phyloP scores from a whole-genome alignment of 2,888 invertebrate species.

The Sicus ferrugineus region DNA sequence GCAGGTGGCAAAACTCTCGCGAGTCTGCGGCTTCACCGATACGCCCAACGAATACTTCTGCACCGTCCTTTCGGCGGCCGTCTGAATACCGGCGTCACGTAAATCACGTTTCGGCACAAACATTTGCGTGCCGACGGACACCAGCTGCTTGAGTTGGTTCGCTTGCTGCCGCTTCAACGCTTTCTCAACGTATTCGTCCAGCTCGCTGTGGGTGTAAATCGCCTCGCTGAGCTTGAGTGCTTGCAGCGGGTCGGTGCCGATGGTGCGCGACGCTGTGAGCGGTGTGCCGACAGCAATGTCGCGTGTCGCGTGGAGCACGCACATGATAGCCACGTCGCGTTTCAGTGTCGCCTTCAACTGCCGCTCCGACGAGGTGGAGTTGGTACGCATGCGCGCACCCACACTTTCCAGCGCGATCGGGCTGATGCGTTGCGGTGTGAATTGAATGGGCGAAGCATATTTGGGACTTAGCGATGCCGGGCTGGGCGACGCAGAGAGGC shows the following conservation, averaged over 20 bases:
- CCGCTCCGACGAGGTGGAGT: conserved; percentile 48
- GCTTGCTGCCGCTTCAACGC: conserved; percentile 47
- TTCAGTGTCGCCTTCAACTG: conserved; percentile 50
- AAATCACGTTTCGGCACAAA: conserved; percentile 51
- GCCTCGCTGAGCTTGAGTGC: conserved; percentile 52
- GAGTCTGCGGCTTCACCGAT: conserved; percentile 52
- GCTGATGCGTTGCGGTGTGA: conserved; percentile 61
- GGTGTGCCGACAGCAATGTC: conserved; percentile 71
- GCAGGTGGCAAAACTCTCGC: conserved; percentile 56
- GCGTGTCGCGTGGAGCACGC: conserved; percentile 67
- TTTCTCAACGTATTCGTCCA: conserved; percentile 53
- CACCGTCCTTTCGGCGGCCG: conserved; percentile 48
- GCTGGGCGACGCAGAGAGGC: conserved; percentile 51
- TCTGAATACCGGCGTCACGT: conserved; percentile 53
- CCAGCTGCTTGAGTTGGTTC: conserved; percentile 47
- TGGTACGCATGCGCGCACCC: conserved; percentile 55
- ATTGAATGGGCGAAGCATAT: conserved; percentile 54
- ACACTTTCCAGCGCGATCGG: conserved; percentile 61
- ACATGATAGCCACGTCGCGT: conserved; percentile 74
- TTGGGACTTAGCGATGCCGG: conserved; percentile 50
- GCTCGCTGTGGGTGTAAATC: conserved; percentile 60
- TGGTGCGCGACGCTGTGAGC: conserved; percentile 51
- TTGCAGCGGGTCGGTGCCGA: conserved; percentile 51
- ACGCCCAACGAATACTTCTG: conserved; percentile 52
- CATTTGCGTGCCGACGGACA: conserved; percentile 62